Evolutionary conservation across 2,113 vertebrate genomes (phyloP).

Genomic region (Mungos mungo): DNA sequence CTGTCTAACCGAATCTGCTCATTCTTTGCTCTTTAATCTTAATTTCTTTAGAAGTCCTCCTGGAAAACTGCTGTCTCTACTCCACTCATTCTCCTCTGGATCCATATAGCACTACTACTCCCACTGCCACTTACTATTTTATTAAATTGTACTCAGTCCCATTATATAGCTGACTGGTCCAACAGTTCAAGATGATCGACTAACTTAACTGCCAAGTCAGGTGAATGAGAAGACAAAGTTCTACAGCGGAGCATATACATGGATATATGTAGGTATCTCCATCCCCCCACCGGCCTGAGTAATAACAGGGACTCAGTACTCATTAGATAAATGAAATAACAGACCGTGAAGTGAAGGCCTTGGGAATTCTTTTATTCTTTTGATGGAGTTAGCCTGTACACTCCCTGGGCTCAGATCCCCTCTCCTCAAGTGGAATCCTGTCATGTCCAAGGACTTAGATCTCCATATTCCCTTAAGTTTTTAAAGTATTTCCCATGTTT

Average conservation of each 20-base stretch:
- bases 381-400: neutral
- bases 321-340: neutral
- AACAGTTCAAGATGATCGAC: neutral
- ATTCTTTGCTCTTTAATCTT: neutral
- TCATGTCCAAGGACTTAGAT: neutral
- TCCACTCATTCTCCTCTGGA: neutral
- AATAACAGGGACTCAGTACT: neutral
- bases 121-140: neutral
- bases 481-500: neutral
- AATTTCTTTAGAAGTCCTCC: neutral
- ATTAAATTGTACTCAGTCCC: neutral
- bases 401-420: neutral
- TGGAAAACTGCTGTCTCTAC: neutral
- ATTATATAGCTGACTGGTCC: neutral
- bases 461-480: neutral
- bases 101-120: neutral
- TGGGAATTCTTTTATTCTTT: neutral
- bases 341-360: neutral
- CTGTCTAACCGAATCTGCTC: neutral
- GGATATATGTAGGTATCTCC: neutral
- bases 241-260: neutral
- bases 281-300: neutral
- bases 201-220: neutral
- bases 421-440: neutral
- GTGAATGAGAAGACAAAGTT: neutral